Percentiles rank a stretch among this genome's conserved stretches.
Evolutionary conservation across 2,113 vertebrate genomes (phyloP).

Genomic region (Apodemus sylvaticus): DNA sequence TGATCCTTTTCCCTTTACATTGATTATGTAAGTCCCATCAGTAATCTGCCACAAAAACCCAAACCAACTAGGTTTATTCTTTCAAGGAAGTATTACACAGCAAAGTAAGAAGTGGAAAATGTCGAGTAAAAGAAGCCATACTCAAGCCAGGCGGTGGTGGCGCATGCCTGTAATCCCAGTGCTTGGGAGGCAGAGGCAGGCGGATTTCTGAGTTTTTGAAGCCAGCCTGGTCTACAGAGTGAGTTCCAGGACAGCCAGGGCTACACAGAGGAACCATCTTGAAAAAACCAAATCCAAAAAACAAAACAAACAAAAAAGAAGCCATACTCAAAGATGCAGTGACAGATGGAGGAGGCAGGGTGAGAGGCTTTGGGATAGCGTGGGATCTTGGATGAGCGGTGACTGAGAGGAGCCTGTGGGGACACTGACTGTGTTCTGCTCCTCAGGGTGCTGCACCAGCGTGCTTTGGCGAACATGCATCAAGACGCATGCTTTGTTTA

Average conservation of each 20-base stretch:
- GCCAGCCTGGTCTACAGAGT: no score
- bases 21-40: background rate
- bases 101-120: background rate
- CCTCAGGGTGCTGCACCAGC: background rate
- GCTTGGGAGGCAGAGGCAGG: no score
- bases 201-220: no score
- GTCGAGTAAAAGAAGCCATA: background rate
- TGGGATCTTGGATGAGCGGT: no score
- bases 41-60: background rate
- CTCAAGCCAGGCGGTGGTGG: no score
- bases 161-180: no score
- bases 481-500: background rate
- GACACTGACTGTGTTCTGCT: background rate
- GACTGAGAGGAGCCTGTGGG: background rate
- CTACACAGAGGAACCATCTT: no score
- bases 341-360: background rate
- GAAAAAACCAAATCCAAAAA: no score
- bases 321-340: background rate
- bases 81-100: background rate
- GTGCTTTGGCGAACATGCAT: background rate
- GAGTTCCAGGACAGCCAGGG: no score
- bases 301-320: no score
- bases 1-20: background rate
- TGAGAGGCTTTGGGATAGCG: fast-evolving
- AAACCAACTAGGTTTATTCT: background rate